These are phyloP conservation scores for Sciurus carolinensis DNA, from an alignment of 2,797 vertebrate species.

Conservation along the genomic window DNA sequence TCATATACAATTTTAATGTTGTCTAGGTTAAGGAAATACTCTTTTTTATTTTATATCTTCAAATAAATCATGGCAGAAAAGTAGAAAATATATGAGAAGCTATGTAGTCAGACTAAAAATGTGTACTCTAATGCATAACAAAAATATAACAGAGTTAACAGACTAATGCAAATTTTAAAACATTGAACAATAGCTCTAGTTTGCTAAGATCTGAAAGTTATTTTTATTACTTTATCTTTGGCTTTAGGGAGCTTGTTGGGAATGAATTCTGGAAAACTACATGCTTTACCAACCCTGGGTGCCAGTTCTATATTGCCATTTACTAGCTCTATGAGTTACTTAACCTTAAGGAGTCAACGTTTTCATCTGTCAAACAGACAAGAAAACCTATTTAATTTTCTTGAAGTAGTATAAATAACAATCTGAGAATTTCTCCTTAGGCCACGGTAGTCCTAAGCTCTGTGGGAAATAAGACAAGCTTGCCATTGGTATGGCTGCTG, in stretches of 20 bases:
- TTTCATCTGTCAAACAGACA: slow-evolving; percentile 30
- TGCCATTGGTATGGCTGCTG: not conserved
- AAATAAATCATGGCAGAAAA: slow-evolving; percentile 14
- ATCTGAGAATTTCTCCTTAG: not conserved
- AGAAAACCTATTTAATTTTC: slow-evolving; percentile 53
- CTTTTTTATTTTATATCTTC: slow-evolving; percentile 2
- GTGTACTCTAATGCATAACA: not conserved
- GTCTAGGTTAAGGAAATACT: not conserved
- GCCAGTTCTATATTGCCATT: not conserved
- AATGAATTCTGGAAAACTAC: not conserved
- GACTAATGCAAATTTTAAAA: not conserved
- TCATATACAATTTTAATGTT: not conserved
- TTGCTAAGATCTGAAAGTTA: not conserved
- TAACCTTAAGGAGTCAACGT: not conserved
- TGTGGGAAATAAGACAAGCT: not conserved
- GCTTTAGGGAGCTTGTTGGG: not conserved
- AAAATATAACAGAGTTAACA: not conserved
- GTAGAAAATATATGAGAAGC: not conserved
- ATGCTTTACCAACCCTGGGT: not conserved
- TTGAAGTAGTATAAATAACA: not conserved
- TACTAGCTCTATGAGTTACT: slow-evolving; percentile 20
- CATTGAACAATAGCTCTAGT: not conserved
- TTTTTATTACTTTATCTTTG: not conserved
- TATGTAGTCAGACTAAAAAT: not conserved
- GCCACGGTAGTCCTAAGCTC: not conserved